phyloP scores from a whole-genome alignment of 2,113 vertebrate species.

The Opisthocomus hoazin region DNA sequence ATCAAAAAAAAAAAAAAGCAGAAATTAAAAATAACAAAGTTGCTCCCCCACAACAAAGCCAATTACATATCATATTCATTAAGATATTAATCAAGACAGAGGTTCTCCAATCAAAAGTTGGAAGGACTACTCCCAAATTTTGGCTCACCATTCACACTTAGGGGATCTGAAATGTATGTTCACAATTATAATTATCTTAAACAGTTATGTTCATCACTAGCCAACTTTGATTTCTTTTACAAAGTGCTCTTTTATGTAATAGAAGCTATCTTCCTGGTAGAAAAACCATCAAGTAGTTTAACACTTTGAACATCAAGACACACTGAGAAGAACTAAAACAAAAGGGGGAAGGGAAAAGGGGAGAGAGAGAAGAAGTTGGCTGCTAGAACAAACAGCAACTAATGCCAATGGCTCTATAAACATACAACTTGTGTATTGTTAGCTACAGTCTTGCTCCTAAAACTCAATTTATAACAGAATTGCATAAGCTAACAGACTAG shows the following conservation, averaged over 20 bases:
- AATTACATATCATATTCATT: conserved; percentile 31
- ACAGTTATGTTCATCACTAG: conserved; percentile 46
- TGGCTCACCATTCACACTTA: conserved; percentile 54
- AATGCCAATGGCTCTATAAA: background rate
- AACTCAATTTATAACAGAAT: background rate
- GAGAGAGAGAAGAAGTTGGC: conserved; percentile 10
- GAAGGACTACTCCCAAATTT: conserved; percentile 54
- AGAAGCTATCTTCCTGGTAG: conserved; percentile 68
- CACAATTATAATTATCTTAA: conserved; percentile 34
- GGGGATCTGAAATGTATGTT: conserved; percentile 42
- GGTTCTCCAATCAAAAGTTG: conserved; percentile 59
- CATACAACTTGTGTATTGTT: background rate
- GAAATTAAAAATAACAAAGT: conserved; percentile 21
- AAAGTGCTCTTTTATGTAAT: conserved; percentile 77
- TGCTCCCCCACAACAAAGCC: conserved; percentile 35
- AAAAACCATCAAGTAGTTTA: conserved; percentile 65
- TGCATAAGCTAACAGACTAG: background rate
- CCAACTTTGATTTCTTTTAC: conserved; percentile 65
- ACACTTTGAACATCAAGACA: conserved; percentile 58
- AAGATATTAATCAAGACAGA: conserved; percentile 59
- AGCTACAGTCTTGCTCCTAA: conserved; percentile 14
- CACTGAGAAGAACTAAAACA: conserved; percentile 23
- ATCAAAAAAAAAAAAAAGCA: conserved; percentile 41
- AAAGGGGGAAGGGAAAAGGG: background rate
- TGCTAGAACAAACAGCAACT: conserved; percentile 32